phyloP scores from a whole-genome alignment of 2,113 vertebrate species.

The Xiphias gladius region DNA sequence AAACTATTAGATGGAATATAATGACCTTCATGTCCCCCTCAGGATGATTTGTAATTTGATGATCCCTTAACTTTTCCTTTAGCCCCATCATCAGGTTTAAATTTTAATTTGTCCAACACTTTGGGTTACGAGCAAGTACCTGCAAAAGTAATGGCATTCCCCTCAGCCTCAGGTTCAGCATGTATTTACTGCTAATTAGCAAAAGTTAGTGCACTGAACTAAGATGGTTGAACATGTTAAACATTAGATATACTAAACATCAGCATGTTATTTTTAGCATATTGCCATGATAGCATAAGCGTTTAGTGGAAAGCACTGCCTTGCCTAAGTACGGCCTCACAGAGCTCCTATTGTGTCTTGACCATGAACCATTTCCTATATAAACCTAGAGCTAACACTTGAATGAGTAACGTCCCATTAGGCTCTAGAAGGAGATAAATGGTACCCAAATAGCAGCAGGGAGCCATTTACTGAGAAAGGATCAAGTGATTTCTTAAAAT shows the following conservation, averaged over 20 bases:
- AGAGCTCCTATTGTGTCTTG: too few relatives aligned
- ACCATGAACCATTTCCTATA: too few relatives aligned
- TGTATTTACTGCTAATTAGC: not conserved
- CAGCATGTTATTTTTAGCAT: not conserved
- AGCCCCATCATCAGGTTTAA: not conserved
- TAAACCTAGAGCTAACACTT: not conserved
- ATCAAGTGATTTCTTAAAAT: slow-evolving; percentile 1
- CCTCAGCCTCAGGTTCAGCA: not conserved
- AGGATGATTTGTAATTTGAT: too few relatives aligned
- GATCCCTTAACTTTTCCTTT: not conserved
- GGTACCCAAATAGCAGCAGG: not conserved
- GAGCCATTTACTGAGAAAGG: not conserved
- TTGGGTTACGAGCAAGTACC: too few relatives aligned
- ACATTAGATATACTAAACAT: too few relatives aligned
- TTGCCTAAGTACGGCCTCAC: too few relatives aligned
- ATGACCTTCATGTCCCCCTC: too few relatives aligned
- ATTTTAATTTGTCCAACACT: not conserved
- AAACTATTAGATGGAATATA: too few relatives aligned
- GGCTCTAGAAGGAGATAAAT: not conserved
- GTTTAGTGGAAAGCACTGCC: not conserved
- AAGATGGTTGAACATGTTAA: too few relatives aligned
- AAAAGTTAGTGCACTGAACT: not conserved
- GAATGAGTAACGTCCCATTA: not conserved
- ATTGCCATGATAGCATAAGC: not conserved
- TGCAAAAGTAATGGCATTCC: too few relatives aligned